Percentiles rank a stretch among this genome's conserved stretches.
Conservation (phyloP, 2,888 invertebrate genomes). For the Drosophila testacea region DNA sequence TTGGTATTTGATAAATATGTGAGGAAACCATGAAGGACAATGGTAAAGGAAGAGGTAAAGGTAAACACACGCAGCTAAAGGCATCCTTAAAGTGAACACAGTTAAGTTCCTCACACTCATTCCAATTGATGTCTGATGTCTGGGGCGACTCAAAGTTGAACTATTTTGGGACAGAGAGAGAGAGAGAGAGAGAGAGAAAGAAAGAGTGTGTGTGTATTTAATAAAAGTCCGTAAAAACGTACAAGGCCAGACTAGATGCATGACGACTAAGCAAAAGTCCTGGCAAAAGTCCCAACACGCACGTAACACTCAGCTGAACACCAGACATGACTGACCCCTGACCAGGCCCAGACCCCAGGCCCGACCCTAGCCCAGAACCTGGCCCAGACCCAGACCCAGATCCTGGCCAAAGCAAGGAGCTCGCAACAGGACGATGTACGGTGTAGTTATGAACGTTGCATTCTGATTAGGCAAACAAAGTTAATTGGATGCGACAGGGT, state of each 20-base stretch:
- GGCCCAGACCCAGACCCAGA: neutral
- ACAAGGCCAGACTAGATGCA: conserved; percentile 45
- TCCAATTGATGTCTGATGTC: conserved; percentile 32
- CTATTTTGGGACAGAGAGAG: conserved; percentile 31
- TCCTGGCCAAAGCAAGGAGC: neutral
- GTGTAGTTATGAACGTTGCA: conserved; percentile 56
- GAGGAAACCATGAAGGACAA: neutral
- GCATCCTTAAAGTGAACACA: conserved; percentile 12
- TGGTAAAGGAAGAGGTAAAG: neutral
- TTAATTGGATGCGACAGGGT: conserved; percentile 72
- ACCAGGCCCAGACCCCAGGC: neutral
- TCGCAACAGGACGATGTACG: conserved; percentile 11
- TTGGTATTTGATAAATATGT: conserved; percentile 48
- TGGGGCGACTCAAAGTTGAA: conserved; percentile 36
- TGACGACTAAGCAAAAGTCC: conserved; percentile 32
- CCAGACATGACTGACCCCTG: conserved; percentile 55
- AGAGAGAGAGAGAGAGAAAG: conserved; percentile 2
- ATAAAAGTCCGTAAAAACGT: conserved; percentile 52
- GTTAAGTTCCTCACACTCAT: conserved; percentile 23
- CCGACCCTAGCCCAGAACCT: neutral
- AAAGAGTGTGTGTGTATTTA: conserved; percentile 21
- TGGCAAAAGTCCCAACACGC: conserved; percentile 62
- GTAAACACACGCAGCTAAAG: neutral
- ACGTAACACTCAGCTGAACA: conserved; percentile 23
- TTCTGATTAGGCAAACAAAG: conserved; percentile 78